Base-by-base conservation (phyloP, 2,888 invertebrate genomes). In the Parelbella ahira region DNA sequence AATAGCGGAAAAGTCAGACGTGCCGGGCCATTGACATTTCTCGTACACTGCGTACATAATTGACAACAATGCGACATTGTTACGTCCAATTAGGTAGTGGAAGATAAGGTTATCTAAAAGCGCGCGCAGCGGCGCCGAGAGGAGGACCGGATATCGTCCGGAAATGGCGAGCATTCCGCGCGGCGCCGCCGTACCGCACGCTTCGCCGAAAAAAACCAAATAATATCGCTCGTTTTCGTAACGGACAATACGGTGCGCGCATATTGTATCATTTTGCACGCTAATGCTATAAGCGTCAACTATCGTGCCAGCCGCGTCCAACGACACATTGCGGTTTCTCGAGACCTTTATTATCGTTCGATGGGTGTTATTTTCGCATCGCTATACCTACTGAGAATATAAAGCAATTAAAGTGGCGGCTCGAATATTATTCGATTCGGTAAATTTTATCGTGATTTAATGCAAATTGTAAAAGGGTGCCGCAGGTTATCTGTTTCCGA, bases 141-240 rank as follows among this genome's bases (percentile, higher is more conserved):
- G 69, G 66, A 67, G 70, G 66, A 65, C 79, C 87, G 87, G 87
- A 87, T 75, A 81, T 73, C 71, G 76, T 83, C 86, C 84, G 87
- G 87, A 87, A 86, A 87, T 87, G 75, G 80, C 80, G 59, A 54
- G 71, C 84, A 87, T 87, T 77, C 87, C 83, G 68, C 75, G 66
- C 75, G 80, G 73, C 81, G 76, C 71, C 15, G 15, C 49, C 47
- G 63, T 60, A 64, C 72, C 76, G 21, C 34, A 68, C 74, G 70
- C 11, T 70, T 64, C 61, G 58, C 63, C 70, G 65, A 73, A 77
- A 76, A 68, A 68, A 63, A 58, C 13, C 28, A 51, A 46, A 54
- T 60, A 52, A 61, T 60, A 64, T 45, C 50, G 42, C 36, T 51
- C 53, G 51, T 57, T 62, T 63, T 63, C 64, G 34, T 29, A 28